phyloP scores from a whole-genome alignment of 2,113 vertebrate species.

The Zapus hudsonius region DNA sequence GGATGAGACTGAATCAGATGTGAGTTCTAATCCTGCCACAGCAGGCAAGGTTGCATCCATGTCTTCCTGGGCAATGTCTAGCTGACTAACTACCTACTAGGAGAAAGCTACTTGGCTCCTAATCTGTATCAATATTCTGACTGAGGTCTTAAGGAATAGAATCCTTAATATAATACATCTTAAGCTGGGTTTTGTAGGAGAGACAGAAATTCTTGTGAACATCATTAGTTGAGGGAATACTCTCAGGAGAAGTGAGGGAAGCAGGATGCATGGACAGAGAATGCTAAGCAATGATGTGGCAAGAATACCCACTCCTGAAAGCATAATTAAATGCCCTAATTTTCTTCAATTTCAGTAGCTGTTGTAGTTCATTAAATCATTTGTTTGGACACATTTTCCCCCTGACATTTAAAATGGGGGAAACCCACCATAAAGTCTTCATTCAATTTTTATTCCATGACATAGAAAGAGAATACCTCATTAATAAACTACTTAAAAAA shows the following conservation, averaged over 20 bases:
- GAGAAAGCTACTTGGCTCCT: too few species aligned
- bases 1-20: too few species aligned
- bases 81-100: too few species aligned
- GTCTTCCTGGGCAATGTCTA: too few species aligned
- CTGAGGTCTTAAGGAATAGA: background rate
- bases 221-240: background rate
- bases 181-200: background rate
- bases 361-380: background rate
- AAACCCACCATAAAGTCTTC: background rate
- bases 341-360: background rate
- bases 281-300: background rate
- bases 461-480: background rate
- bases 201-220: background rate
- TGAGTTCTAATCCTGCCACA: too few species aligned
- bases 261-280: background rate
- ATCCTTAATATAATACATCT: background rate
- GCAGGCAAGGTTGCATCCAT: too few species aligned
- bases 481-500: conserved; percentile 41
- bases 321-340: background rate
- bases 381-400: background rate
- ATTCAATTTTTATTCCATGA: background rate
- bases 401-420: background rate
- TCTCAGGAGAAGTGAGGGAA: background rate
- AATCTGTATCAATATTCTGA: background rate
- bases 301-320: background rate